Conservation (phyloP, 1,140 invertebrate species). For the Sesamia nonagrioides region DNA sequence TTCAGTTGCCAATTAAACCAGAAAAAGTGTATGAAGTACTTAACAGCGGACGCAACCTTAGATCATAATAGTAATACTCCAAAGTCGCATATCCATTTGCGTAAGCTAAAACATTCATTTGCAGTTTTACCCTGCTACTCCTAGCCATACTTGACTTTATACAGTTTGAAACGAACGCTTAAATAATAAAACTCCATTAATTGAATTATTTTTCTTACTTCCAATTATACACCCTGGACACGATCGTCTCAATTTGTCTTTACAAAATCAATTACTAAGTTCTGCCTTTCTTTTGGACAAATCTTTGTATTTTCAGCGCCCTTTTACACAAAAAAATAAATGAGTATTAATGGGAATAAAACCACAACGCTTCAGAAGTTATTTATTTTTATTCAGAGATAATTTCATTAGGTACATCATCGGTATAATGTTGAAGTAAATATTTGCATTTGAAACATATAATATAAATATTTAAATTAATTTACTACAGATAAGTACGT, state of each 20-base stretch:
- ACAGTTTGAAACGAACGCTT: neutral
- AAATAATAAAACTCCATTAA: conserved; percentile 15
- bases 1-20: too few species aligned
- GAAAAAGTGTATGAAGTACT: too few species aligned
- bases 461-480: conserved; percentile 44
- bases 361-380: conserved; percentile 57
- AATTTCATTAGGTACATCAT: conserved; percentile 64
- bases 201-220: conserved; percentile 18
- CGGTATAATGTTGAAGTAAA: conserved; percentile 63
- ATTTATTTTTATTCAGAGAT: conserved; percentile 73
- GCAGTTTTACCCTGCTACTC: too few species aligned
- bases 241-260: conserved; percentile 9
- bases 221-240: conserved; percentile 1
- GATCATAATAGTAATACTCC: neutral
- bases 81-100: neutral
- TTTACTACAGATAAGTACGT: conserved; percentile 30
- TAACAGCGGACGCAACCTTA: too few species aligned
- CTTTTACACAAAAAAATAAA: neutral
- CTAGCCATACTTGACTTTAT: neutral
- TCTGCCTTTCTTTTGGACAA: neutral
- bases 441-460: conserved; percentile 50
- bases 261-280: conserved; percentile 20
- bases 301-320: conserved; percentile 7
- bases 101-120: neutral
- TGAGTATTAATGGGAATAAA: conserved; percentile 15